Conservation (phyloP, 2,888 invertebrate species). For the Lepeophtheirus nordmannii region DNA sequence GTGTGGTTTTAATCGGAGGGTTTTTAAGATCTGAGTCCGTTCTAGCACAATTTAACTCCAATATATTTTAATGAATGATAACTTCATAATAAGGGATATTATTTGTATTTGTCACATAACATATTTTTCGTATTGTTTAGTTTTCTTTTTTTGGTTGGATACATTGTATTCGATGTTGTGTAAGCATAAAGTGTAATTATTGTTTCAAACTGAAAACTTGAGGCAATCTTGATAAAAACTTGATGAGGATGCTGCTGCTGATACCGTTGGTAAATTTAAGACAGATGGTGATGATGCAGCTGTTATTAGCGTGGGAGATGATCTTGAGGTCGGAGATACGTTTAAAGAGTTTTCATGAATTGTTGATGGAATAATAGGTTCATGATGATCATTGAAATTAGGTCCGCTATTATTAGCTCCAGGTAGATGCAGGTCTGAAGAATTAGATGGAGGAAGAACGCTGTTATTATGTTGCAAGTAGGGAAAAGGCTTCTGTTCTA, state of each 20-base stretch:
- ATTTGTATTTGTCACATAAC: no score
- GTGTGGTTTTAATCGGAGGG: no score
- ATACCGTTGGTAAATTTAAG: background rate
- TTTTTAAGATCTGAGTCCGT: no score
- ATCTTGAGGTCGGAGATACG: background rate
- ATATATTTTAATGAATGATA: no score
- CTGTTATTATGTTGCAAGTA: slow-evolving; percentile 6
- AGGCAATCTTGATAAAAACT: background rate
- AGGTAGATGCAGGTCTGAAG: background rate
- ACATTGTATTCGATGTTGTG: no score
- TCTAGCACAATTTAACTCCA: no score
- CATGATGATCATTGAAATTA: background rate
- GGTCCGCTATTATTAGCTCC: background rate
- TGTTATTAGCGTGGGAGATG: background rate
- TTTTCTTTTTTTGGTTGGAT: no score
- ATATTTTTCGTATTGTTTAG: no score
- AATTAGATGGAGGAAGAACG: background rate
- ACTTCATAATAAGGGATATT: no score
- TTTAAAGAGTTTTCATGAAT: slow-evolving; percentile 6
- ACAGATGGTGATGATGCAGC: background rate
- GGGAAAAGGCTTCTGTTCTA: slow-evolving; percentile 15
- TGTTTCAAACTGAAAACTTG: background rate
- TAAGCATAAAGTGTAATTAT: no score
- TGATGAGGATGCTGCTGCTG: background rate
- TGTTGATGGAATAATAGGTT: background rate